Base-by-base conservation (phyloP, 2,888 invertebrate genomes). In the Latrodectus hesperus region DNA sequence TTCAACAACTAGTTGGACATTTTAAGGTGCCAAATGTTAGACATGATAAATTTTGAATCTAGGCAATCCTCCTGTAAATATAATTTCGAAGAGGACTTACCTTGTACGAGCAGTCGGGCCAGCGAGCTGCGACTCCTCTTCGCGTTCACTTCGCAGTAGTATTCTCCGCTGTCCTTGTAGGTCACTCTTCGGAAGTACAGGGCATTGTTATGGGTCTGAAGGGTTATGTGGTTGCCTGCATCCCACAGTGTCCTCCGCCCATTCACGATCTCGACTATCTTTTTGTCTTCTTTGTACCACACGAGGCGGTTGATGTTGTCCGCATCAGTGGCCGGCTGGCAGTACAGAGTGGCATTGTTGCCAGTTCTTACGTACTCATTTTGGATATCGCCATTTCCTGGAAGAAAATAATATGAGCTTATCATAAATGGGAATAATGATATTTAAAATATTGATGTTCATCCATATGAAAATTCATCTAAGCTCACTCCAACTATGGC, bases 261-360 rank as follows among this genome's bases (percentile, higher is more conserved):
- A 52, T 77, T 84, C 2, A 81, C 73, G 14, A 89, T 84, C 77
- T 90, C 90, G 11, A 85, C 87, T 12, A 90, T 68, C 65, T 90
- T 90, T 75, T 82, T 89, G 75, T 90, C 90, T 67, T 90, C 90
- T 85, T 90, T 89, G 70, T 81, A 90, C 90, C 90, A 90, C 17
- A 90, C 80, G 17, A 90, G 17, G 12, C 88, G 86, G 67, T 90
- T 84, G 38, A 89, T 70, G 65, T 89, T 90, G n/a, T 85, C 88
- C 16, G 79, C 64, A 38, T 85, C 89, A n/a, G 81, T 55, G 60
- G 88, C 89, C 0, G 89, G 89, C n/a, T 87, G 84, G 74, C 90
- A 90, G 16, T 68, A 82, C 77, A 90, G 75, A n/a, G 89, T 89
- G 9, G 88, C 89, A 74, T 90, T 90, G 74, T 78, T 83, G n/a